Evolutionary conservation across 2,113 vertebrate species (phyloP).

Genomic region (Aramus guarauna): DNA sequence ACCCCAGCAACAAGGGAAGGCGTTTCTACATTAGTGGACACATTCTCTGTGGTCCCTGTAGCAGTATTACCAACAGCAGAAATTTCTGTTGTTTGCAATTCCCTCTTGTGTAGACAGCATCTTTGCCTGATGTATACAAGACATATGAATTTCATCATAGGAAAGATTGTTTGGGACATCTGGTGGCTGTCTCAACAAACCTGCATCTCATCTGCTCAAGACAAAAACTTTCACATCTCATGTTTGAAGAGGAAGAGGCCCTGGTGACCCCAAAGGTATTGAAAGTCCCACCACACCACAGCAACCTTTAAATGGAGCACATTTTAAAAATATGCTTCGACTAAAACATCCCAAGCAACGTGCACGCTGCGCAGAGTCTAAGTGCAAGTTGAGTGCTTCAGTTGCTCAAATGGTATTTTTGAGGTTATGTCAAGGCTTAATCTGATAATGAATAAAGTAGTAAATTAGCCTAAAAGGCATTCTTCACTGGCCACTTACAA

Average conservation of each 20-base stretch:
- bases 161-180: not conserved
- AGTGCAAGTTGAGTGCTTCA: not conserved
- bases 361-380: not conserved
- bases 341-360: not conserved
- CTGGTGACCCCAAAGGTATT: not conserved
- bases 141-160: not conserved
- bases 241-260: not conserved
- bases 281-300: not conserved
- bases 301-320: not conserved
- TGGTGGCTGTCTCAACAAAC: not conserved
- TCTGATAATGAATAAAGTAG: not conserved
- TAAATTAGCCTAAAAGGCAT: not conserved
- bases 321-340: not conserved
- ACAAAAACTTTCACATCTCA: not conserved
- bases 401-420: not conserved
- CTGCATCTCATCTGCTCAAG: not conserved
- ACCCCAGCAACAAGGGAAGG: not conserved
- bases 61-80: not conserved
- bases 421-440: not conserved
- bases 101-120: not conserved
- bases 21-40: accelerated
- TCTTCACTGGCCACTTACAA: not conserved
- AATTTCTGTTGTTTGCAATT: not conserved
- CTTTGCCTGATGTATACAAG: not conserved
- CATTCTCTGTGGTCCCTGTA: no score